Evolutionary conservation across 1,140 invertebrate species (phyloP).

Genomic region (Dolichoris vasculosae): DNA sequence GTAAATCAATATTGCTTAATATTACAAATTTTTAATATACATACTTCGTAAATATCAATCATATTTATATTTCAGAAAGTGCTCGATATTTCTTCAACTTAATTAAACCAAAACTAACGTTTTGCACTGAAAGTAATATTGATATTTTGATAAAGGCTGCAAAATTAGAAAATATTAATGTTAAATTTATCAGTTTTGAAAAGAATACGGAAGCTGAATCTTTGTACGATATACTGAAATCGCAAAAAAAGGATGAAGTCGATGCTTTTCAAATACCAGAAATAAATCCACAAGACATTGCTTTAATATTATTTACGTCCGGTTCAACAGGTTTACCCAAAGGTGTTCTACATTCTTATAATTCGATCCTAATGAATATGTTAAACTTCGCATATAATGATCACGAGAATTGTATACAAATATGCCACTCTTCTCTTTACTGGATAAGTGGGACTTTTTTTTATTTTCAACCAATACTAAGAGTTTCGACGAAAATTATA

Average conservation of each 20-base stretch:
- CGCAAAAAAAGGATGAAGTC: conserved; percentile 34
- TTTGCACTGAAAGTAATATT: conserved; percentile 54
- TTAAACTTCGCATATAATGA: background rate
- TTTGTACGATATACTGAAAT: conserved; percentile 46
- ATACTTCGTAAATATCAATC: background rate
- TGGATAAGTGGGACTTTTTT: conserved; percentile 53
- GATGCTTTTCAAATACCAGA: conserved; percentile 27
- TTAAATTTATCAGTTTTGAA: conserved; percentile 60
- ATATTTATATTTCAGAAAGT: conserved; percentile 15
- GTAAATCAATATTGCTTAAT: background rate
- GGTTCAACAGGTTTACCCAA: conserved; percentile 62
- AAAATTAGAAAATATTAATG: conserved; percentile 46
- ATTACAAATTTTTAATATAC: background rate
- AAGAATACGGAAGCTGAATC: conserved; percentile 45
- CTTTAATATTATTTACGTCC: conserved; percentile 62
- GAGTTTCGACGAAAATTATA: conserved; percentile 42
- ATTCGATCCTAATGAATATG: conserved; percentile 25
- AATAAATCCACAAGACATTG: conserved; percentile 50
- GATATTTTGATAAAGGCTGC: conserved; percentile 53
- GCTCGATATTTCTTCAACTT: conserved; percentile 58
- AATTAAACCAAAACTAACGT: conserved; percentile 64
- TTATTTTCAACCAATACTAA: conserved; percentile 10
- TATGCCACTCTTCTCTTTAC: conserved; percentile 46
- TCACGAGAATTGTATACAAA: background rate
- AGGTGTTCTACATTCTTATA: conserved; percentile 54